Base-by-base conservation (phyloP, 92 coral and sea anemone genomes). In the Desmophyllum pertusum region DNA sequence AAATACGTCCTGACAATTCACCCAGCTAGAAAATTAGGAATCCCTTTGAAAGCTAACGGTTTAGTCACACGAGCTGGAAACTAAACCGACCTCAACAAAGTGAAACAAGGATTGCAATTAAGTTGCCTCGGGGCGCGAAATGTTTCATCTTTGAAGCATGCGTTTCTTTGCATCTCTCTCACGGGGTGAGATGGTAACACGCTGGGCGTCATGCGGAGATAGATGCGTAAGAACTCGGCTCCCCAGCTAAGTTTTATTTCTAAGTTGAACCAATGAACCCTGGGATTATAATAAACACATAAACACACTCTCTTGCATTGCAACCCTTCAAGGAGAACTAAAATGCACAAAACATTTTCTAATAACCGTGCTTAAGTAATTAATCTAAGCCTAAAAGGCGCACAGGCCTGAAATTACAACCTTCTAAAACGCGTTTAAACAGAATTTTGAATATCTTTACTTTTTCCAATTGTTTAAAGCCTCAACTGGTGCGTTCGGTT, bases 311-410 rank as follows among this genome's bases (percentile, higher is more conserved):
- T 33, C 65, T 30, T 45, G 70, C 38, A 18, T 42, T 15, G 85
- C 40, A 81, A 27, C 17, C n/a, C n/a, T n/a, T 3, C 59, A 76
- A 36, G 50, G 36, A 69, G 73, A 69, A 52, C 35, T 17, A 38
- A 38, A 38, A 42, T 17, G 38, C n/a, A 70, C 53, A 81, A 81
- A 82, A 43, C 43, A 68, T 59, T 29, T 46, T 75, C 71, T 82
- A 53, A 82, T 82, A 72, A 59, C 59, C 86, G 69, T 72, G 57
- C 59, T 72, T 71, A 82, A 67, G 29, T 35, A 42, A 51, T 81
- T 81, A 37, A 68, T 35, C 19, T 8, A 19, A 53, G 40, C 55
- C 59, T 45, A 67, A 66, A 35, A 10, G 71, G 42, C 15, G 21
- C 15, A 48, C 67, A 35, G 0, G 25, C 66, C 25, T 41, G n/a